Percentiles rank a stretch among this genome's conserved stretches.
Evolutionary conservation across 2,888 invertebrate species (phyloP).

Genomic region (Oeneis ivallda): DNA sequence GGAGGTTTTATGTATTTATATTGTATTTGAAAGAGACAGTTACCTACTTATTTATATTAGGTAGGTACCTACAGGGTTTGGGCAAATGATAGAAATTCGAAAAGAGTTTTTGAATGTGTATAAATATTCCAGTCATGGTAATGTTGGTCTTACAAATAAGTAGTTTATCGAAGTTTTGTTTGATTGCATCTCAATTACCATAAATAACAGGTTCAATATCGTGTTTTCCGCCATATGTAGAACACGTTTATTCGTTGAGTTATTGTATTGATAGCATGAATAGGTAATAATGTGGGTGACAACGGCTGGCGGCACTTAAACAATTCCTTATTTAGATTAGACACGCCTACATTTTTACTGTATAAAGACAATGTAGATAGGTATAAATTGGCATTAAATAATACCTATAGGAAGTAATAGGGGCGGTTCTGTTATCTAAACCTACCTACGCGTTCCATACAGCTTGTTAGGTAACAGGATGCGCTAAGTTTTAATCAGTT

Average conservation of each 20-base stretch:
- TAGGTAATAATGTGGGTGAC: constrained; percentile 36
- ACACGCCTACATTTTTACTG: constrained; percentile 22
- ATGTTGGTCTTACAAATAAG: background rate
- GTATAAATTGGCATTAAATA: constrained; percentile 26
- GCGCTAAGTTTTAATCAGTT: constrained; percentile 30
- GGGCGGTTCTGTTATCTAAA: constrained; percentile 17
- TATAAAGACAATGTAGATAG: constrained; percentile 23
- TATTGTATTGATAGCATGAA: constrained; percentile 35
- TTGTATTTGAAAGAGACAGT: too few relatives aligned
- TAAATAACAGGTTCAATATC: constrained; percentile 10
- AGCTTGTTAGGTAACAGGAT: constrained; percentile 20
- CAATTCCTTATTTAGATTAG: constrained; percentile 35
- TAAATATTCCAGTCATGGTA: background rate
- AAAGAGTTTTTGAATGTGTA: background rate
- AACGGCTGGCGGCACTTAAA: constrained; percentile 29
- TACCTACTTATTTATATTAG: too few relatives aligned
- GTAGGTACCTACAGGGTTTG: too few relatives aligned
- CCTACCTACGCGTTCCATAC: constrained; percentile 17
- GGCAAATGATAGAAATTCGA: background rate
- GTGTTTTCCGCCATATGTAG: constrained; percentile 17
- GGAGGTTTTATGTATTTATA: too few relatives aligned
- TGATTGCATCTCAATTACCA: background rate
- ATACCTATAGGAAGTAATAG: constrained; percentile 25
- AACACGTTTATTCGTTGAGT: constrained; percentile 26
- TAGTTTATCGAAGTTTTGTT: constrained; percentile 14